These are phyloP conservation scores for Ochropleura leucogaster DNA, from an alignment of 2,888 invertebrate species.

Conservation along the genomic window DNA sequence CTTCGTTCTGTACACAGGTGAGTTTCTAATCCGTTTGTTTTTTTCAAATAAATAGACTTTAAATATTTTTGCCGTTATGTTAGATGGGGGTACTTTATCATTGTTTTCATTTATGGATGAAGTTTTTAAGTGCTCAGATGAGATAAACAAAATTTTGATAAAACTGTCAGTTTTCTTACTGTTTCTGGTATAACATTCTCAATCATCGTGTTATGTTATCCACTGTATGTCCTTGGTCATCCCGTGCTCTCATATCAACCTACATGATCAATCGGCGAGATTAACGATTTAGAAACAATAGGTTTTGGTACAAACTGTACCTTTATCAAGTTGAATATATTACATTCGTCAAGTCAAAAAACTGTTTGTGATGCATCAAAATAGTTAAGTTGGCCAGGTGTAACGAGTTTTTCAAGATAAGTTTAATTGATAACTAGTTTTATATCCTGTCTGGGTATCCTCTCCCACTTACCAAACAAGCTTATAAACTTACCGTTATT, in stretches of 20 bases:
- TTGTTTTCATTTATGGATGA: conserved; percentile 20
- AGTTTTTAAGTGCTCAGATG: background rate
- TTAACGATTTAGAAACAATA: conserved; percentile 47
- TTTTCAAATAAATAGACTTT: background rate
- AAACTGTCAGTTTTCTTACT: conserved; percentile 41
- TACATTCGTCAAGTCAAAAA: conserved; percentile 1
- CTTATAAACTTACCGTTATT: conserved; percentile 45
- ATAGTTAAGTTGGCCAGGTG: conserved; percentile 29
- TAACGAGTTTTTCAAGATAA: conserved; percentile 44
- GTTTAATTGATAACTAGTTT: conserved; percentile 47
- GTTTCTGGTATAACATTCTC: conserved; percentile 32
- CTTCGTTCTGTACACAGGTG: conserved; percentile 68
- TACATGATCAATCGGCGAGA: conserved; percentile 49
- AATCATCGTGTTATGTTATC: conserved; percentile 35
- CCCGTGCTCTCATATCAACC: conserved; percentile 33
- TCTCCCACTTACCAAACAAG: conserved; percentile 32
- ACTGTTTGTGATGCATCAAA: conserved; percentile 24
- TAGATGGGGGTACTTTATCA: conserved; percentile 10
- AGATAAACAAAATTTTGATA: conserved; percentile 54
- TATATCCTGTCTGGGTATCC: conserved; percentile 47
- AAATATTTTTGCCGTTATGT: conserved; percentile 1
- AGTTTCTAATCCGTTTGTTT: conserved; percentile 37
- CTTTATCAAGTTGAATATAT: conserved; percentile 8
- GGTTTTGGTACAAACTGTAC: conserved; percentile 17
- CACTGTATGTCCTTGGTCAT: conserved; percentile 37